Evolutionary conservation across 2,888 invertebrate genomes (phyloP).

Genomic region (Erebia palarica): DNA sequence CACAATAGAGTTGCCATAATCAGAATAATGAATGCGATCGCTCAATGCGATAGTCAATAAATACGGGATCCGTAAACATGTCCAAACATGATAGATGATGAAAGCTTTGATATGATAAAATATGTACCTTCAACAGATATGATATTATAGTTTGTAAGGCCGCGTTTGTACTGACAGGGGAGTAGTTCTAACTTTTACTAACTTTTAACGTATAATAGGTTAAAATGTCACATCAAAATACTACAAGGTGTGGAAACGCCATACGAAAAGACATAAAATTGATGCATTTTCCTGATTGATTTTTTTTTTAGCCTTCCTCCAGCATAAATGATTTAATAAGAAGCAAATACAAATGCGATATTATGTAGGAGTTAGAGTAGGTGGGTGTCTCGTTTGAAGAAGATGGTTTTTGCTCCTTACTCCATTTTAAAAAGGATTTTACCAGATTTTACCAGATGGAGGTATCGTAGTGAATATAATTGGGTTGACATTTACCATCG

Average conservation of each 20-base stretch:
- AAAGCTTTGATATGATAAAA: constrained; percentile 69
- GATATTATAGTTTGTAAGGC: constrained; percentile 33
- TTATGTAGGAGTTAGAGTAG: too few relatives aligned
- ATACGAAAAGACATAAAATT: neutral
- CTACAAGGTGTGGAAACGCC: neutral
- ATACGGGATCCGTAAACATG: constrained; percentile 74
- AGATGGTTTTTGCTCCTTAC: too few relatives aligned
- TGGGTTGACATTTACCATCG: constrained; percentile 69
- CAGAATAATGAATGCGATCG: constrained; percentile 72
- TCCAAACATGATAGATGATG: constrained; percentile 76
- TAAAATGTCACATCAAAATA: neutral
- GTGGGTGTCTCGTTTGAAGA: too few relatives aligned
- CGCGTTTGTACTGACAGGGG: constrained; percentile 10
- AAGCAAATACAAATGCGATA: too few relatives aligned
- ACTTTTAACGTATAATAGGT: neutral
- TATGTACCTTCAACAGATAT: constrained; percentile 53
- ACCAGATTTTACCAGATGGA: constrained; percentile 32
- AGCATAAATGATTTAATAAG: too few relatives aligned
- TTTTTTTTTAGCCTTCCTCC: too few relatives aligned
- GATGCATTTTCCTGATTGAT: too few relatives aligned
- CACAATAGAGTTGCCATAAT: constrained; percentile 53
- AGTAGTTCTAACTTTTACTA: neutral
- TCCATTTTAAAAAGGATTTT: neutral
- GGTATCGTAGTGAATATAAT: constrained; percentile 49
- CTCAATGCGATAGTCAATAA: constrained; percentile 72